Evolutionary conservation across 2,888 invertebrate species (phyloP).

Genomic region (Clunio marinus): DNA sequence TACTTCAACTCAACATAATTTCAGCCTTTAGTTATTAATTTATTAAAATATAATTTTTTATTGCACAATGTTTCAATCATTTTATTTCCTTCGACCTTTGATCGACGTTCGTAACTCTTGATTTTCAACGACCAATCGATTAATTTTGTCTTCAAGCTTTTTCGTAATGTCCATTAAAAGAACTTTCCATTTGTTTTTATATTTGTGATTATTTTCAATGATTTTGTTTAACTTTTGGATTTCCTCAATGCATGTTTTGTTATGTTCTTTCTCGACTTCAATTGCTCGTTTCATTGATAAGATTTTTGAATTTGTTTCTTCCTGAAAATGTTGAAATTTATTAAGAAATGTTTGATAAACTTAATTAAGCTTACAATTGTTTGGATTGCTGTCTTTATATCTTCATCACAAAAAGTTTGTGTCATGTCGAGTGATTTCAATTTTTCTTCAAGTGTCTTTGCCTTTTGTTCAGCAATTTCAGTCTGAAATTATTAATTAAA

Average conservation of each 20-base stretch:
- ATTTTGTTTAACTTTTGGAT: not conserved
- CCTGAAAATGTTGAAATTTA: not conserved
- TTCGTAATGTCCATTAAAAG: slow-evolving; percentile 4
- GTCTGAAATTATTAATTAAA: too few species aligned
- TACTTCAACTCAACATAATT: too few species aligned
- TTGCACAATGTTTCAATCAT: too few species aligned
- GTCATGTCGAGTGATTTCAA: not conserved
- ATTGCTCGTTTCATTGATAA: not conserved
- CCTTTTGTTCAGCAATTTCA: too few species aligned
- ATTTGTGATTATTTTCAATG: not conserved
- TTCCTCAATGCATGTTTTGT: not conserved
- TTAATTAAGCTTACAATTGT: slow-evolving; percentile 21
- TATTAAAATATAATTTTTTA: too few species aligned
- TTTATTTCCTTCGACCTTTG: too few species aligned
- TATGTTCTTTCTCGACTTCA: not conserved
- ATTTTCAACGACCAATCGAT: slow-evolving; percentile 14
- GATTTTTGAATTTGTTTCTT: not conserved
- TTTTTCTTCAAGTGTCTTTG: slow-evolving; percentile 15
- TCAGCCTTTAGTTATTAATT: too few species aligned
- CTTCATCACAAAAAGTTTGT: not conserved
- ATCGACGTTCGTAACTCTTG: too few species aligned
- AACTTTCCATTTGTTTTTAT: slow-evolving; percentile 7
- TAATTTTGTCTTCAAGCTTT: slow-evolving; percentile 9
- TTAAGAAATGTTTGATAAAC: not conserved
- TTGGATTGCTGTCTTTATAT: not conserved